Conservation (phyloP, 2,888 invertebrate genomes). For the Calameuta pallipes region DNA sequence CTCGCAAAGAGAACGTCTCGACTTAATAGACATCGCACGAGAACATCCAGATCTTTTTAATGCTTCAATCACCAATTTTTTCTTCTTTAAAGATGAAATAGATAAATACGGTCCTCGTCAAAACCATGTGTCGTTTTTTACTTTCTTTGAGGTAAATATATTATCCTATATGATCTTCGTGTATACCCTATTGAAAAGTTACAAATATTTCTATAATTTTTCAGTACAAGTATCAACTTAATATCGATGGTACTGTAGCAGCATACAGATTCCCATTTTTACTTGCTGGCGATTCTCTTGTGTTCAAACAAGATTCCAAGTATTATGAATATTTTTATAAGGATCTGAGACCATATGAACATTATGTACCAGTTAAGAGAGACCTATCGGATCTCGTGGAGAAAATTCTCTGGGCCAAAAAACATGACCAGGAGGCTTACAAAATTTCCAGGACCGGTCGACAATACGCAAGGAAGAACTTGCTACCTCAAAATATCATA, state of each 20-base stretch:
- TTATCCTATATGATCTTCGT: constrained; percentile 5
- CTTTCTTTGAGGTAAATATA: constrained; percentile 89
- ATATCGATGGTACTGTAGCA: constrained; percentile 96
- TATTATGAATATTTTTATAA: constrained; percentile 96
- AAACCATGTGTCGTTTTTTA: constrained; percentile 88
- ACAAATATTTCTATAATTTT: constrained; percentile 49
- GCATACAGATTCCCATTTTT: constrained; percentile 95
- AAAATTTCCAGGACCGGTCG: constrained; percentile 76
- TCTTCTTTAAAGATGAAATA: constrained; percentile 90
- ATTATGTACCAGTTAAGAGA: constrained; percentile 85
- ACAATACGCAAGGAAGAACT: constrained; percentile 79
- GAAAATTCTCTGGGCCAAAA: constrained; percentile 81
- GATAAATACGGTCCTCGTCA: constrained; percentile 87
- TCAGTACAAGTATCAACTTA: constrained; percentile 95
- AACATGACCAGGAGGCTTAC: constrained; percentile 76
- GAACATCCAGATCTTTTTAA: constrained; percentile 84
- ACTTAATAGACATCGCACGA: constrained; percentile 83
- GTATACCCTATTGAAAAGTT: neutral
- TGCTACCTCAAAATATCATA: constrained; percentile 85
- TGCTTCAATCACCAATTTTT: constrained; percentile 94
- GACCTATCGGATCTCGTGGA: constrained; percentile 86
- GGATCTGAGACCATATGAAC: constrained; percentile 78
- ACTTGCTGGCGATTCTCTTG: constrained; percentile 86
- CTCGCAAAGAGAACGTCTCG: constrained; percentile 84
- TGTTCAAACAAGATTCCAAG: constrained; percentile 93